Evolutionary conservation across 2,797 vertebrate species (phyloP), one percentile per base, ranked within the genome.

Genomic region (Xenentodon cancila): DNA sequence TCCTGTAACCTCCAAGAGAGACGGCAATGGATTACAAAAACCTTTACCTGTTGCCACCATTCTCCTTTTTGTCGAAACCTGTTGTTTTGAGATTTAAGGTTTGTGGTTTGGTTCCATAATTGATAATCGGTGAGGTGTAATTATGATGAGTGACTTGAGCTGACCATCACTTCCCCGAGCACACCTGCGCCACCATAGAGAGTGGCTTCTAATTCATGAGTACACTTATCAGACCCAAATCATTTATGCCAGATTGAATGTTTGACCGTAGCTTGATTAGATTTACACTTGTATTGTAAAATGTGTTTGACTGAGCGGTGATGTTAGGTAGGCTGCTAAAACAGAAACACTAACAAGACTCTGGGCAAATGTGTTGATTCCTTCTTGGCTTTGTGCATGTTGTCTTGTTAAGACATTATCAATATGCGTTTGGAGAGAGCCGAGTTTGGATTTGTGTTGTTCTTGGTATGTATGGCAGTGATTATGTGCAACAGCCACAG

Each of bases 1-100:
- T 68, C 63, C 52, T 55, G 2, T 42, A n/a, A 68, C 73, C 58
- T 64, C 57, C 56, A 58, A 64, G 50, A 79, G 30, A 34, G 67
- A 73, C 45, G 17, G 65, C 70, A 54, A 16, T 17, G 32, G 18
- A 69, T 62, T 60, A 51, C 58, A 56, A 55, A 69, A 44, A 64
- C 45, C 43, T 62, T 53, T 27, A 37, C 57, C 30, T 17, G 37
- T 34, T 21, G 19, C 20, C 46, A 54, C 19, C 3, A 6, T 34
- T 3, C 6, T 22, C 47, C 25, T 25, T 25, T 25, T 25, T 25
- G 25, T 25, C 5, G 25, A 25, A 25, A 5, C 5, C 5, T 25
- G 5, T 13, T 71, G 49, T 15, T 46, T 34, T 50, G 20, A 9
- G 21, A 63, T 30, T 25, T 51, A 37, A 44, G 16, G 19, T 27